Evolutionary conservation across 1,140 invertebrate genomes (phyloP), one percentile per base, ranked within the genome.

Genomic region (Cepaea nemoralis): DNA sequence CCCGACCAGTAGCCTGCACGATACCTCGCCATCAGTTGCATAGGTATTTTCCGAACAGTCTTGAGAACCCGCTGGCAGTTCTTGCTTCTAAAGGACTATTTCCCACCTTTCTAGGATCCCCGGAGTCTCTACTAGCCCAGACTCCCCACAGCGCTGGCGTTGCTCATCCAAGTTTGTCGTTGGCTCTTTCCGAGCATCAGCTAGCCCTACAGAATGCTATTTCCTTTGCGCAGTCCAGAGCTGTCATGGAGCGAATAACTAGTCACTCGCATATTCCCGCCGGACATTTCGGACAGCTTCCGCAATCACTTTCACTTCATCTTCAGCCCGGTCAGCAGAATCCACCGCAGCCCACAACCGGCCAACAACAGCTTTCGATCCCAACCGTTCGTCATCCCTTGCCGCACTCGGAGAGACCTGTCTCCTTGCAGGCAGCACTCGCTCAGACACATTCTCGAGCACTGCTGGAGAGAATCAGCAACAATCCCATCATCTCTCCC

Each of bases 401-500:
- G 1, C 42, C 42, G 12, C 19, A 12, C 39, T 74, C 71, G 16
- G 71, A 48, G 1, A 74, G 71, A 74, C 71, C 37, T 3, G 31
- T 50, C 31, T 63, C 75, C 12, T 31, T 67, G 24, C 79, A 77
- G 22, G 71, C 24, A 37, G 50, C 45, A 50, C 8, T 66, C 40
- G 31, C 45, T 24, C 2, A 50, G 3, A 39, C 69, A 35, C 37
- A 83, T 63, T 42, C 75, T 55, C 31, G 80, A 67, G 76, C 79
- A 42, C 24, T 78, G 48, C 6, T 82, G 66, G 75, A 82, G 50
- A 2, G 80, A 66, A 27, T 66, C 73, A 50, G 48, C 77, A 10
- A 78, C 50, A 40, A 75, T 75, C 70, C 74, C 48, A 3, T 83
- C 35, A 66, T 87, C 12, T 59, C 82, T 16, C 76, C 83, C 8